phyloP scores from a whole-genome alignment of 2,113 vertebrate species.

The Silurus meridionalis region DNA sequence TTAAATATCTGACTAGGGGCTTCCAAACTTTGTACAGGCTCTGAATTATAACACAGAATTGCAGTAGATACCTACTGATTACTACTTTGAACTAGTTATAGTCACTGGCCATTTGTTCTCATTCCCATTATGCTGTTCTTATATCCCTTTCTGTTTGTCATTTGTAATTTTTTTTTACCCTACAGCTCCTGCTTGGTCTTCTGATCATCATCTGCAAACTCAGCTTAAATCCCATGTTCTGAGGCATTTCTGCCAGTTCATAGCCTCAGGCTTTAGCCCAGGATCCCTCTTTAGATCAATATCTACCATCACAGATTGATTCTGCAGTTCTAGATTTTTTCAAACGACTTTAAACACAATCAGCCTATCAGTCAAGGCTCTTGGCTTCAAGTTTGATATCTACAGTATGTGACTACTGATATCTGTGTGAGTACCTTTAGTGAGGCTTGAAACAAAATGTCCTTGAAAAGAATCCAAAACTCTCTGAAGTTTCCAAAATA shows the following conservation, averaged over 20 bases:
- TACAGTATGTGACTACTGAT: not conserved
- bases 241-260: not conserved
- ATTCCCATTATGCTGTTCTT: not conserved
- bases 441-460: not conserved
- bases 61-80: too few relatives aligned
- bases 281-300: not conserved
- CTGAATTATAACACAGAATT: too few relatives aligned
- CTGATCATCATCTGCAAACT: not conserved
- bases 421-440: not conserved
- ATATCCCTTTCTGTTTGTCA: not conserved
- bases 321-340: not conserved
- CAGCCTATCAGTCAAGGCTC: not conserved
- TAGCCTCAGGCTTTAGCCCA: not conserved
- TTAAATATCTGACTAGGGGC: too few relatives aligned
- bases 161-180: not conserved
- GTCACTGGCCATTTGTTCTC: not conserved
- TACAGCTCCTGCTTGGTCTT: not conserved
- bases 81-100: too few relatives aligned
- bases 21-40: too few relatives aligned
- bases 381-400: not conserved
- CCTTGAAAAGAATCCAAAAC: not conserved
- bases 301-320: not conserved
- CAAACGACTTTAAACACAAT: constrained; percentile 2
- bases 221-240: not conserved
- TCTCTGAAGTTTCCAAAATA: not conserved